Evolutionary conservation across 2,113 vertebrate genomes (phyloP).

Genomic region (Tor tambroides): DNA sequence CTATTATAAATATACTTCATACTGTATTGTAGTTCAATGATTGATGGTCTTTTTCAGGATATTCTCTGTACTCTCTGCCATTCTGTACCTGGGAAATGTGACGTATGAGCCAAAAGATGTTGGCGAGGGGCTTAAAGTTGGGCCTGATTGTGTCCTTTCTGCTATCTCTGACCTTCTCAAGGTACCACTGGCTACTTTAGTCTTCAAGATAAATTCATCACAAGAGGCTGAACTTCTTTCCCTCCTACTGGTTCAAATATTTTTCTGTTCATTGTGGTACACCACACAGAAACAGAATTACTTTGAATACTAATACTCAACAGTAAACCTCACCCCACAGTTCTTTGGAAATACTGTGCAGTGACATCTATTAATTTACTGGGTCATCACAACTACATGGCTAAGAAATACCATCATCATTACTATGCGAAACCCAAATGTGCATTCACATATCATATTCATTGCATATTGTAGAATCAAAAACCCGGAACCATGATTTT

Average conservation of each 20-base stretch:
- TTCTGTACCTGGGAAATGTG: conserved; percentile 92
- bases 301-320: neutral
- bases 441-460: neutral
- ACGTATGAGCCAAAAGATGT: conserved; percentile 80
- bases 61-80: conserved; percentile 92
- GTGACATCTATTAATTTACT: neutral
- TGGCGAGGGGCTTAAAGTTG: conserved; percentile 83
- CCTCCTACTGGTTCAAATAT: neutral
- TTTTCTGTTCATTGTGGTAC: neutral
- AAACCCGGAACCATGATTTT: neutral
- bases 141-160: conserved; percentile 84
- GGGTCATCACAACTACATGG: neutral
- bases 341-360: neutral
- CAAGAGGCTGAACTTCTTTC: neutral
- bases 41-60: conserved; percentile 75
- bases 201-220: neutral
- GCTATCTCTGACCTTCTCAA: conserved; percentile 87
- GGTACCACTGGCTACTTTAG: conserved; percentile 55
- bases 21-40: neutral
- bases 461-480: neutral
- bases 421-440: neutral
- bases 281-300: neutral
- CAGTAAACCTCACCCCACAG: neutral
- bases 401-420: neutral
- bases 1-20: neutral